Base-by-base conservation (phyloP, 2,797 vertebrate genomes). In the Linurgus olivaceus region DNA sequence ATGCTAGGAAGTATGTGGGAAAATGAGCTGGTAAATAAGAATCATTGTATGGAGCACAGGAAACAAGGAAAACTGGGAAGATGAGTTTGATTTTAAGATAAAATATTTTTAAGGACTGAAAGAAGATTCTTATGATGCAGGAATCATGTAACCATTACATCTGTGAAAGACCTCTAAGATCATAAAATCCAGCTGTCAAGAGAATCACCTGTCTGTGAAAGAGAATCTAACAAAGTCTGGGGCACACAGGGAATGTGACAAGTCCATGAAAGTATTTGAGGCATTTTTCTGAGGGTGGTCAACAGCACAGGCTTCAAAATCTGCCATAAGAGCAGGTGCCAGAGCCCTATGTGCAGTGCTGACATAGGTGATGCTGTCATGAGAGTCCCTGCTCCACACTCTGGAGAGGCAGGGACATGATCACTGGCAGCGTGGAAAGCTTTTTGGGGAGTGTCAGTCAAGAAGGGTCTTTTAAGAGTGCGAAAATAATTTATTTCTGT, bases 321-420 rank as follows among this genome's bases (percentile, higher is more conserved):
- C 29, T 54, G 31, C n/a, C 3, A 1, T 13, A 66, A 68, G 31
- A 79, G 15, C 21, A 15, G 15, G 8, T 35, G 5, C n/a, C 47
- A 57, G 63, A 66, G 58, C 21, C 15, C 10, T 18, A 0, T 25
- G 20, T 68, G 33, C 55, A 47, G 4, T 35, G 20, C 11, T 84
- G 35, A 29, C 2, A 1, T 70, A 48, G 40, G 13, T 67, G 25
- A 21, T 23, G 44, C n/a, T 65, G n/a, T 40, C 38, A 3, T 8
- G 4, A 7, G 7, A 35, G 35, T 45, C 29, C 55, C n/a, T 54
- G 18, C 61, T 73, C 13, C 2, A 0, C 3, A 3, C 48, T 62
- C 44, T 2, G 1, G 40, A 67, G 25, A 47, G 61, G 24, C 44
- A 38, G 24, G 17, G 24, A 25, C 4, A 9, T 1, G 2, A 25